phyloP scores from a whole-genome alignment of 30 jellyfish, hydroid and myxozoan genomes.

The Turritopsis dohrnii region DNA sequence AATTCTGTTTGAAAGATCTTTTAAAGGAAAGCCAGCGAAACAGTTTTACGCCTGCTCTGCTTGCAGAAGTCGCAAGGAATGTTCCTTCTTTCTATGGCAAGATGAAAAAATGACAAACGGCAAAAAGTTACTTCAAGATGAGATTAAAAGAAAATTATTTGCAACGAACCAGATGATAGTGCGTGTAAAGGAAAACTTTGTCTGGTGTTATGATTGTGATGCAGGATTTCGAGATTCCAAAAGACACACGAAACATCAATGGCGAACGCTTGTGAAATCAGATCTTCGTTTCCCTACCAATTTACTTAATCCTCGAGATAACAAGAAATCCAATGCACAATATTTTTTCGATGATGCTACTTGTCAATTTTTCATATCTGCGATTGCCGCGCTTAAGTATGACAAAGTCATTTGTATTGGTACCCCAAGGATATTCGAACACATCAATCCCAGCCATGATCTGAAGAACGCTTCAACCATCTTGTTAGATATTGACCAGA shows the following conservation, averaged over 20 bases:
- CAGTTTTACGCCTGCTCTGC: constrained; percentile 91
- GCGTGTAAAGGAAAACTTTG: background rate
- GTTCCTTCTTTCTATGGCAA: constrained; percentile 73
- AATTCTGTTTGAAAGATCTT: constrained; percentile 66
- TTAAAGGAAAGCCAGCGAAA: constrained; percentile 35
- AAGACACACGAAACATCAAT: constrained; percentile 38
- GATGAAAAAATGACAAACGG: constrained; percentile 76
- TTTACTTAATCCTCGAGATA: constrained; percentile 54
- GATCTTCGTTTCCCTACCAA: constrained; percentile 56
- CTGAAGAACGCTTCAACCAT: background rate
- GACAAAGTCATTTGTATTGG: background rate
- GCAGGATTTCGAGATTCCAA: constrained; percentile 1
- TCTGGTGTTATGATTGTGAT: constrained; percentile 58
- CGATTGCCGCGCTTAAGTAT: background rate
- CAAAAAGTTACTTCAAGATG: constrained; percentile 35
- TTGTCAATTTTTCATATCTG: background rate
- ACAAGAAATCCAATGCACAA: constrained; percentile 76
- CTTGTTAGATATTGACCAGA: background rate
- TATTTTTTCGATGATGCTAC: background rate
- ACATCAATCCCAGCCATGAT: background rate
- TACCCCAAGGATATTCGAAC: background rate
- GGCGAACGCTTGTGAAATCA: constrained; percentile 18
- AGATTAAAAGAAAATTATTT: too few species aligned
- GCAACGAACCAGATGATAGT: background rate
- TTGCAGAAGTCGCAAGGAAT: constrained; percentile 84